Base-by-base conservation (phyloP, 2,888 invertebrate genomes). In the Apotomis capreana region DNA sequence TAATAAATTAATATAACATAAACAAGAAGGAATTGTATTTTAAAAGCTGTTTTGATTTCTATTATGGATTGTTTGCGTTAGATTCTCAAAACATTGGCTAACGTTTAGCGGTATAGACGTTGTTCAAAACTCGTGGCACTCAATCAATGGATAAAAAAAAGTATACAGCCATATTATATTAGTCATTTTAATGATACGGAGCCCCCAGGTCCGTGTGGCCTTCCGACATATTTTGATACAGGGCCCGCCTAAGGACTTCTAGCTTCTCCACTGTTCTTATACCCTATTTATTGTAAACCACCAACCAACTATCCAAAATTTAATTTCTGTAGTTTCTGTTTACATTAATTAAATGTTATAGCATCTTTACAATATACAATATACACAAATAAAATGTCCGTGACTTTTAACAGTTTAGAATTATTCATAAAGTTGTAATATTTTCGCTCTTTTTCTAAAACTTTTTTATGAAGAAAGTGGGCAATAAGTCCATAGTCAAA, bases 401-500 rank as follows among this genome's bases (percentile, higher is more conserved):
- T 82, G 80, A 82, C 80, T 85, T 86, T 26, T 87, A 84, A 88
- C 85, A 84, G 84, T 69, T 70, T 72, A 69, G 69, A 74, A 69
- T 65, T 74, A 69, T 74, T 62, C 51, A 72, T 72, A 67, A 63
- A 70, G 15, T 46, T 36, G 62, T 58, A 52, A 55, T 81, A 80
- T 88, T 80, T 81, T 81, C 83, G 80, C 82, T 83, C 74, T 71
- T 76, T 84, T 86, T 84, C 81, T 81, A 26, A 81, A 78, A 76
- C 78, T 81, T 85, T 84, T 89, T 89, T 86, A 86, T 87, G 78
- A 81, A 89, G 91, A 89, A 91, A 90, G 87, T 89, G 87, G 89
- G 84, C 86, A 87, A 85, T 83, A 84, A 83, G 85, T 26, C 26
- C 26, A 26, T 26, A 26, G 26, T 26, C 26, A 1, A 26, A 26